Conservation (phyloP, 2,113 vertebrate species). For the Sisor rabdophorus region DNA sequence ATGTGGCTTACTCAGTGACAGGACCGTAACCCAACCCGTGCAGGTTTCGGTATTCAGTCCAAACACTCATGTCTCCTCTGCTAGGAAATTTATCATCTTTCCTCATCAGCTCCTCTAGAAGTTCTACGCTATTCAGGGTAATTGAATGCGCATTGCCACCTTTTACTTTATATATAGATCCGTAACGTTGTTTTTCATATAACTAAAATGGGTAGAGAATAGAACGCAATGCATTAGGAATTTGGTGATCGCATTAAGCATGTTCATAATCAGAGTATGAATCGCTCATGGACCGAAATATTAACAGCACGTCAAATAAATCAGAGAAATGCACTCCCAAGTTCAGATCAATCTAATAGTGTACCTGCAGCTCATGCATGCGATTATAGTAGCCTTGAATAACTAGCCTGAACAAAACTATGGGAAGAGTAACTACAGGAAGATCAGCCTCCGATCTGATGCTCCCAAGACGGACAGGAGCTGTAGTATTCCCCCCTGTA, state of each 20-base stretch:
- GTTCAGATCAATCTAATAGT: neutral
- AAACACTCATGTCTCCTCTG: slow-evolving; percentile 77
- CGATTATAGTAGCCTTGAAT: slow-evolving; percentile 62
- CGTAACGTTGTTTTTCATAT: slow-evolving; percentile 73
- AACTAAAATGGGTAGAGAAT: slow-evolving; percentile 55
- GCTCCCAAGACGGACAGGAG: slow-evolving; percentile 32
- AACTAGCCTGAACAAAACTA: slow-evolving; percentile 59
- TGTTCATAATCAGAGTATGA: neutral
- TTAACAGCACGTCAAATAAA: neutral
- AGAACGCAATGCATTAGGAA: neutral
- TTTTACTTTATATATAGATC: slow-evolving; percentile 75
- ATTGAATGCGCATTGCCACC: slow-evolving; percentile 56
- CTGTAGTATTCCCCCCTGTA: slow-evolving; percentile 9
- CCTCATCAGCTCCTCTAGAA: slow-evolving; percentile 82
- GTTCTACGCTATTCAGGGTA: slow-evolving; percentile 72
- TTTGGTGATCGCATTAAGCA: neutral
- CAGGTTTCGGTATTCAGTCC: slow-evolving; percentile 82
- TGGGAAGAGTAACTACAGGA: slow-evolving; percentile 46
- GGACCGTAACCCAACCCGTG: slow-evolving; percentile 78
- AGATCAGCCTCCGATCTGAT: slow-evolving; percentile 57
- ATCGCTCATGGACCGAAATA: no score
- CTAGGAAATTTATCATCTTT: slow-evolving; percentile 85
- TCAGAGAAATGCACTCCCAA: neutral
- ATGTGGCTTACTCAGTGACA: slow-evolving; percentile 80
- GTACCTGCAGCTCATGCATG: slow-evolving; percentile 70